Base-by-base conservation (phyloP, 2,888 invertebrate species). In the Smittia sp. region DNA sequence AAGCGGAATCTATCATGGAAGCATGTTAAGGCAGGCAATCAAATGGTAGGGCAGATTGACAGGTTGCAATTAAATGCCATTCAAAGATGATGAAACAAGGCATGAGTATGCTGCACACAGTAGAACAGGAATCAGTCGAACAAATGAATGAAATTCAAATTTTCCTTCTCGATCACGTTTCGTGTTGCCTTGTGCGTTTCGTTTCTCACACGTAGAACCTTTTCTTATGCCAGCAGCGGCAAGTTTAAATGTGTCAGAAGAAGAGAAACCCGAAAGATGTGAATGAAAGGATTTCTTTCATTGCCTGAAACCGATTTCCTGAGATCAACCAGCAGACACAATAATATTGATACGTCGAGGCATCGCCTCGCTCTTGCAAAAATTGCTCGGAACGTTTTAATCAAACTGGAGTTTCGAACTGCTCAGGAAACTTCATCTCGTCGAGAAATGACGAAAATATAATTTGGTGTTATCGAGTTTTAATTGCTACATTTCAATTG, bases 41-140 rank as follows among this genome's bases (percentile, higher is more conserved):
- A 58, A 58, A 63, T 27, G n/a, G 63, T 39, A 58, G 39, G 39
- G 20, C 24, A 63, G 72, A 72, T 72, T 72, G 72, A 72, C 72
- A 72, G 62, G 72, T 72, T 72, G 72, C 72, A 72, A 72, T 72
- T 72, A 72, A 72, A 72, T 62, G 72, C 72, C 62, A 62, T 63
- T 72, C 72, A 72, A 72, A 46, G 20, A 67, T 39, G 58, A 67
- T 41, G 67, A 38, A 67, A 39, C 67, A 67, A 39, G 39, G 67
- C 22, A 38, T 20, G 20, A 67, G 9, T 63, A 13, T 27, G 25
- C 25, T 63, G 25, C 69, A 52, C 69, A 69, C 62, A 72, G 72
- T 69, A 46, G 25, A 72, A 41, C 67, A 67, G 13, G 58, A 54
- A 70, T 52, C 72, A 62, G 41, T 72, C 72, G 72, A 72, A 62